Evolutionary conservation across 2,797 vertebrate genomes (phyloP), one percentile per base, ranked within the genome.

Genomic region (Xyrichtys novacula): DNA sequence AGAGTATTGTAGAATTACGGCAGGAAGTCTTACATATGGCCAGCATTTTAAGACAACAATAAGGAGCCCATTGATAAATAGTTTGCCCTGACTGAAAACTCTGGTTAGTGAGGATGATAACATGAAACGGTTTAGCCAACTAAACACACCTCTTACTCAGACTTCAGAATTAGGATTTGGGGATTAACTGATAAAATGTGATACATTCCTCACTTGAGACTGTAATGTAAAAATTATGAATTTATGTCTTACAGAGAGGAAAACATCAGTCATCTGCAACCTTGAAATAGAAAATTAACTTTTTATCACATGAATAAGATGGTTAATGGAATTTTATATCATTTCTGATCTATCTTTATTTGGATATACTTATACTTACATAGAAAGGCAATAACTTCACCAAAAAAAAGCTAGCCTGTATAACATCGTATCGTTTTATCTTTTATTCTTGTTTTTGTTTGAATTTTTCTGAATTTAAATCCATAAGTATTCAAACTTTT

Each of bases 261-360:
- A 64, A 43, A 47, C 36, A 59, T 74, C 17, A 34, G 36, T 71
- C 61, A 80, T 39, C 59, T 61, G 48, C 40, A 74, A 65, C 34
- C 36, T 39, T 59, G 34, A 63, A 69, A 63, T 58, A 25, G 47
- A 63, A 65, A 57, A 76, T 71, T 69, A 62, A 68, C 38, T 53
- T 65, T 79, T 60, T 2, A 76, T 61, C 50, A 48, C 6, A 61
- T 53, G 44, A 11, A 39, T 25, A 39, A 19, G 22, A 28, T 31
- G 29, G 32, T 32, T 66, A 70, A 69, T 59, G 40, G 23, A 63
- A 76, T 63, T 55, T 47, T 39, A 26, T 7, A 68, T 71, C 19
- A 12, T 44, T n/a, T n/a, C n/a, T n/a, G n/a, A 59, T 22, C 16
- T 54, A 63, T 60, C 34, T 47, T 26, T 42, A 74, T 57, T 53